A percentile compares a stretch with the other conserved stretches of the same genome.
phyloP scores from a whole-genome alignment of 2,797 vertebrate species.

The Gobionotothen gibberifrons region DNA sequence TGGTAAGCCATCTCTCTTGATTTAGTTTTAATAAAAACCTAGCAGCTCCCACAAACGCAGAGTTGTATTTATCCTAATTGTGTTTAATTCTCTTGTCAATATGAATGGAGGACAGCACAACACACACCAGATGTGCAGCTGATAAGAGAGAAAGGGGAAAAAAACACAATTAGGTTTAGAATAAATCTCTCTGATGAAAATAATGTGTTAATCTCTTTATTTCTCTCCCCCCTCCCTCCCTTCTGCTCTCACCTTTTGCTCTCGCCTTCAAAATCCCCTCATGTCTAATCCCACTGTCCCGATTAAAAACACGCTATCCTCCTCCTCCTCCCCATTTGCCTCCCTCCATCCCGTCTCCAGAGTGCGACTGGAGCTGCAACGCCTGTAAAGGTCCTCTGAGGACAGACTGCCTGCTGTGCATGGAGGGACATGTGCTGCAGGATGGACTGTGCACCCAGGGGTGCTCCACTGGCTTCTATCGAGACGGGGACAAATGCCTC shows the following conservation, averaged over 20 bases:
- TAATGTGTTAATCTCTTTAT: conserved; percentile 30
- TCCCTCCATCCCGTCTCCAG: conserved; percentile 69
- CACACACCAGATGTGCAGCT: conserved; percentile 45
- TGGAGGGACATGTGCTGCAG: conserved; percentile 91
- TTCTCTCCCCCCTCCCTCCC: background rate
- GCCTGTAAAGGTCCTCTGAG: conserved; percentile 88
- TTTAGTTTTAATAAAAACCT: background rate
- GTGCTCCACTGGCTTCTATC: conserved; percentile 86
- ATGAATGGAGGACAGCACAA: conserved; percentile 9
- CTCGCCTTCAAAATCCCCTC: conserved; percentile 19
- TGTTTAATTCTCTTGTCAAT: conserved; percentile 23
- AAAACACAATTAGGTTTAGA: conserved; percentile 30
- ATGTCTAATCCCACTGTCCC: conserved; percentile 13
- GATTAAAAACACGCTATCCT: background rate
- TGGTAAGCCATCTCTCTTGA: too few relatives aligned
- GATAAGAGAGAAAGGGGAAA: background rate
- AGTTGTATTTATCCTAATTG: conserved; percentile 23
- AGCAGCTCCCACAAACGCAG: background rate
- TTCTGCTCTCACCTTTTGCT: conserved; percentile 24
- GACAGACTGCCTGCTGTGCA: conserved; percentile 94
- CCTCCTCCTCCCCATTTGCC: background rate
- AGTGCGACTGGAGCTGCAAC: conserved; percentile 97
- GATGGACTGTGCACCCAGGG: conserved; percentile 86
- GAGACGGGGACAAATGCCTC: conserved; percentile 85
- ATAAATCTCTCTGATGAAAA: conserved; percentile 21